A percentile compares a stretch with the other conserved stretches of the same genome.
phyloP scores from a whole-genome alignment of 2,888 invertebrate genomes.

The Scrobipalpa atriplicella region DNA sequence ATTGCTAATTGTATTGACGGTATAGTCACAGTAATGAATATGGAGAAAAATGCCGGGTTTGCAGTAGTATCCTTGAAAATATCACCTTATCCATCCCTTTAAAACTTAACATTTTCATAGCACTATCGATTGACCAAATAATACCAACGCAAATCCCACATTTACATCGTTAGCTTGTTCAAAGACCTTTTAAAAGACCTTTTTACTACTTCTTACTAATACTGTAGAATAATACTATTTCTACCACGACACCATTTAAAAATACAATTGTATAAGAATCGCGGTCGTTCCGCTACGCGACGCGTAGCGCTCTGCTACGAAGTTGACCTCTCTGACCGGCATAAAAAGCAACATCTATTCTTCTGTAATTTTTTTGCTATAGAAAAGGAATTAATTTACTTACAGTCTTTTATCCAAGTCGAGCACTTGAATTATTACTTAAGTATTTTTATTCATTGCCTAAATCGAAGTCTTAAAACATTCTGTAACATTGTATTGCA shows the following conservation, averaged over 20 bases:
- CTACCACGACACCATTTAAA: neutral
- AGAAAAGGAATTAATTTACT: constrained; percentile 1
- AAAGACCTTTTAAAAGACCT: no score
- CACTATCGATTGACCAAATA: no score
- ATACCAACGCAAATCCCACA: no score
- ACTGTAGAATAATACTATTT: neutral
- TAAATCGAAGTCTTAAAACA: neutral
- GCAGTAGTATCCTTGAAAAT: no score
- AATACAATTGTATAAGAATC: constrained; percentile 2
- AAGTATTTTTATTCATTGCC: no score
- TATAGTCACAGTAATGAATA: no score
- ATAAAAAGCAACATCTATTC: constrained; percentile 19
- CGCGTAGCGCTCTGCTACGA: constrained; percentile 23
- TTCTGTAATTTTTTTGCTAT: constrained; percentile 13
- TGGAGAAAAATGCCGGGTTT: no score
- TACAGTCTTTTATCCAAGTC: neutral
- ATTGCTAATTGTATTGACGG: no score
- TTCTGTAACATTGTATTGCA: neutral
- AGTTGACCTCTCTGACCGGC: constrained; percentile 17
- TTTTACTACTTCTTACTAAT: neutral
- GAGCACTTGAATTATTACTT: no score
- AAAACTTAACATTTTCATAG: no score
- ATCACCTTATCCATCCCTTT: no score
- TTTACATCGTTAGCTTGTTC: no score
- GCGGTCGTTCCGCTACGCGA: constrained; percentile 25